Evolutionary conservation across 1,140 invertebrate genomes (phyloP), one percentile per base, ranked within the genome.

Genomic region (Scaptomyza montana): DNA sequence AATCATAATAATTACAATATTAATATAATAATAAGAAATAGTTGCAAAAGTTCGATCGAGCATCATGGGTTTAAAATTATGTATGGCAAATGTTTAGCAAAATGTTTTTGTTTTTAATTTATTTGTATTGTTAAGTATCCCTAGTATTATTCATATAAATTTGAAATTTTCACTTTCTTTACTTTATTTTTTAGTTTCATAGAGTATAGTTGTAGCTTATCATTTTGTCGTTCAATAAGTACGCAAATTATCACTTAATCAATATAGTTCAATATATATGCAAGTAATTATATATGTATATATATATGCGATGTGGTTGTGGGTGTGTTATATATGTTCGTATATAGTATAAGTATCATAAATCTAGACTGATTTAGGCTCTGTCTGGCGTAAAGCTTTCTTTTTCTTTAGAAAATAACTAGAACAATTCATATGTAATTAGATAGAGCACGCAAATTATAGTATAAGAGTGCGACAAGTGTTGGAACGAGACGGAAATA

Each of bases 161-260:
- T 57, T 47, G 56, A 8, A 16, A n/a, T 56, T 62, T 66, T 57
- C 57, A 21, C 67, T 47, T 60, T 55, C 39, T 43, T 65, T 76
- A 56, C 46, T 47, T 62, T 69, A 25, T 54, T 39, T 56, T 64
- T 78, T 71, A 25, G 47, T 55, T 64, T 57, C 64, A 75, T 74
- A 16, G 78, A 86, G 70, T 78, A 85, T 80, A 85, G 68, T 80
- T 60, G 54, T 86, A 86, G 82, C 81, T 78, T 81, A 59, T 78
- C 54, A 49, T 69, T 74, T 65, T 53, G 53, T 64, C 25, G 67
- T 80, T 80, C 74, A 63, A 81, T 81, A 81, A 80, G 68, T 82
- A 82, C 62, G 82, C 82, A 87, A 87, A 87, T 87, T 82, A 87
- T 89, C 76, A 87, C 82, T 87, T 87, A 87, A 87, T 87, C 65